These are phyloP conservation scores for Aptenodytes forsteri DNA, from an alignment of 2,113 vertebrate genomes.

Conservation along the genomic window DNA sequence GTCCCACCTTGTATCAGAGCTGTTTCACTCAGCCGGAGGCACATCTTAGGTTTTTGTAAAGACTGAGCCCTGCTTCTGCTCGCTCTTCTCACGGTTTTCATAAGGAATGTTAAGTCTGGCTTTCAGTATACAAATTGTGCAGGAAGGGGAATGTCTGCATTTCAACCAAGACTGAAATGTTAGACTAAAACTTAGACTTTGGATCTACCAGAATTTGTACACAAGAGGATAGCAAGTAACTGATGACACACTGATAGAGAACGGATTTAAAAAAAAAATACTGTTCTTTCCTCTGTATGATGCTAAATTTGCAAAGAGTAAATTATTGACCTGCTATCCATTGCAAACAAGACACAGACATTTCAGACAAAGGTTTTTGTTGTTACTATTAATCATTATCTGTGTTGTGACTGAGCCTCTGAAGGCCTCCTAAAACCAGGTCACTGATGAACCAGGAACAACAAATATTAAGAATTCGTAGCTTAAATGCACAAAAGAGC, in stretches of 20 bases:
- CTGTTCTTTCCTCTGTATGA: background rate
- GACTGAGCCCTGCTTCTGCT: background rate
- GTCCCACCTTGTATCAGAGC: background rate
- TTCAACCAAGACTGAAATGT: background rate
- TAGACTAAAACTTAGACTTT: background rate
- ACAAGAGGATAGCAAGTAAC: background rate
- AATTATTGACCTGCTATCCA: background rate
- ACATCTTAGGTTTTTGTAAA: background rate
- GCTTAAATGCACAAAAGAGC: background rate
- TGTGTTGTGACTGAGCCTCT: background rate
- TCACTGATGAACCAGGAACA: background rate
- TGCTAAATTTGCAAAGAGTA: background rate
- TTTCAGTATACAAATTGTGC: background rate
- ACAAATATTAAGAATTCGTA: background rate
- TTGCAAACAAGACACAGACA: background rate
- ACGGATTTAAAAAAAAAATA: background rate
- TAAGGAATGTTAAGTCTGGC: background rate
- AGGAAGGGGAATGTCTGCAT: background rate
- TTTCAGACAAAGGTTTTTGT: background rate
- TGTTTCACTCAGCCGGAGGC: background rate
- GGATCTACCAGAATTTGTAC: background rate
- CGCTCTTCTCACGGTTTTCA: rapidly evolving
- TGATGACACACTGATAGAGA: background rate
- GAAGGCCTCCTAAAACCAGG: background rate
- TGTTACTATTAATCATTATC: background rate